Percentiles rank a stretch among this genome's conserved stretches.
phyloP scores from a whole-genome alignment of 2,797 vertebrate genomes.

The Zenarchopterus dispar region DNA sequence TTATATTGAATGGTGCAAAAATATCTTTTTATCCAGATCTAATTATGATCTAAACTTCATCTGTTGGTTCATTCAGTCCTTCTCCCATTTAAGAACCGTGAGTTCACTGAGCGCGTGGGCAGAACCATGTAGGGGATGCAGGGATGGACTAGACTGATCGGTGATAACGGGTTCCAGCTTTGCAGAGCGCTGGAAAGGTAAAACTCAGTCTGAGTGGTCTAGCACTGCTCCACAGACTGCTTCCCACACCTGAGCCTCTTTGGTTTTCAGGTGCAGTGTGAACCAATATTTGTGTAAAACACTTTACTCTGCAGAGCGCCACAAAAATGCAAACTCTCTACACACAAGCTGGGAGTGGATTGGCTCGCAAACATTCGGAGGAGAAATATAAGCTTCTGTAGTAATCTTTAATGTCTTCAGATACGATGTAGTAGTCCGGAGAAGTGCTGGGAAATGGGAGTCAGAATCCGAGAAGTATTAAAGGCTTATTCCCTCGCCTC shows the following conservation, averaged over 20 bases:
- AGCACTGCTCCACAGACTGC: no score
- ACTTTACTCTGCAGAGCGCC: slow-evolving; percentile 3
- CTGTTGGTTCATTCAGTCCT: no score
- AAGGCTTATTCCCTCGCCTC: slow-evolving; percentile 1
- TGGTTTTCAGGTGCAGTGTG: slow-evolving; percentile 38
- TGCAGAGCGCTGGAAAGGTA: not conserved
- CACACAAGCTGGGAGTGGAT: slow-evolving; percentile 11
- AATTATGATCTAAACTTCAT: no score
- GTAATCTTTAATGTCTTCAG: slow-evolving; percentile 34
- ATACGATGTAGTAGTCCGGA: slow-evolving; percentile 13
- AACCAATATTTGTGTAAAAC: slow-evolving; percentile 33
- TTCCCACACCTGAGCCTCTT: slow-evolving; percentile 5
- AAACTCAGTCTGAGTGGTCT: not conserved
- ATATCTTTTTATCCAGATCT: no score
- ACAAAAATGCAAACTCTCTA: slow-evolving; percentile 18
- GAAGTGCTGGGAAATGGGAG: slow-evolving; percentile 24
- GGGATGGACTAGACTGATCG: not conserved
- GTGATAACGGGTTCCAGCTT: slow-evolving; percentile 1
- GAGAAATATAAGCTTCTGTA: slow-evolving; percentile 30
- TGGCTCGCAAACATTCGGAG: slow-evolving; percentile 8
- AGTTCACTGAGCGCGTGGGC: no score
- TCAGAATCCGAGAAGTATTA: slow-evolving; percentile 18
- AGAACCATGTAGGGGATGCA: no score
- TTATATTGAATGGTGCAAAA: no score
- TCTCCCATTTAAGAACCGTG: no score